Percentiles rank a stretch among this genome's conserved stretches.
These are phyloP conservation scores for Mobula birostris DNA, from an alignment of 2,113 vertebrate genomes.

Conservation along the genomic window DNA sequence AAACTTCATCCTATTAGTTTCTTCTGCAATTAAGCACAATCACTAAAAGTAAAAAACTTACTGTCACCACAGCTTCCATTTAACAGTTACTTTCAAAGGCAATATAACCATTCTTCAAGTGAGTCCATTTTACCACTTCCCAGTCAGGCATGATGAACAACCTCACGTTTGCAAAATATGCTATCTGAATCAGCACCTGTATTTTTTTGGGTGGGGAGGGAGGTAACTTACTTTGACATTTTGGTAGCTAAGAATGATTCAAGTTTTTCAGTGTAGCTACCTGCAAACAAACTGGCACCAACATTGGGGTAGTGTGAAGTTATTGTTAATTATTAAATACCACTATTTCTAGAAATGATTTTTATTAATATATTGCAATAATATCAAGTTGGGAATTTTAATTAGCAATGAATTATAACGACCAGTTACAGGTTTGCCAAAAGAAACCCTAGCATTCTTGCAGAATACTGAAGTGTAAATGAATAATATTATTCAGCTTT, in stretches of 20 bases:
- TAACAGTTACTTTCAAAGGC: not conserved
- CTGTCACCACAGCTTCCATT: not conserved
- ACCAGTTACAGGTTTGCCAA: not conserved
- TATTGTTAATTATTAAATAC: no score
- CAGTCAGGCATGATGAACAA: not conserved
- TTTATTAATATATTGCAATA: not conserved
- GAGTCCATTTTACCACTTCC: not conserved
- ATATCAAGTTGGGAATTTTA: no score
- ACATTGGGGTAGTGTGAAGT: not conserved
- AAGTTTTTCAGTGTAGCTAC: not conserved
- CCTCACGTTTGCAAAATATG: not conserved
- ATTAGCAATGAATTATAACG: no score
- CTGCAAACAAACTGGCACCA: not conserved
- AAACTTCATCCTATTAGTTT: not conserved
- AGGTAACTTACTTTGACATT: not conserved
- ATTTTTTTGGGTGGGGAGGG: not conserved
- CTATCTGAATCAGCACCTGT: not conserved
- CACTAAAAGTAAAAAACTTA: no score
- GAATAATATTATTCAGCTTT: not conserved
- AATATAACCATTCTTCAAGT: no score
- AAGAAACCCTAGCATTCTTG: not conserved
- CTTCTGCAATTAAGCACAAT: not conserved
- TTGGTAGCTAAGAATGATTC: not conserved
- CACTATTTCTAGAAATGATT: not conserved
- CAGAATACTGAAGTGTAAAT: not conserved